phyloP scores from a whole-genome alignment of 1,140 invertebrate genomes.

The Periplaneta americana region DNA sequence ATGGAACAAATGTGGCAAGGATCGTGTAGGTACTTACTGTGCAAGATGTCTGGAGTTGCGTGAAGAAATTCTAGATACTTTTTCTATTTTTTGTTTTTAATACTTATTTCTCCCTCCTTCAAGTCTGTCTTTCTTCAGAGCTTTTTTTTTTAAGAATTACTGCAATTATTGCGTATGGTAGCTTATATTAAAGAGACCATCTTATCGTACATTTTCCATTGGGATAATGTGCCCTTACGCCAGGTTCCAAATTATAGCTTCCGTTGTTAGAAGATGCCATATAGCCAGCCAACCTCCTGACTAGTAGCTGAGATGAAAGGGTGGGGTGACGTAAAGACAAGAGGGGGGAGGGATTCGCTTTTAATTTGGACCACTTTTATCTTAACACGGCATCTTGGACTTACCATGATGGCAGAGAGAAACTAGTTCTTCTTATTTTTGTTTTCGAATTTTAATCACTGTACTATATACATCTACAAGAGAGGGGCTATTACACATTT shows the following conservation, averaged over 20 bases:
- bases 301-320: conserved; percentile 5
- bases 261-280: neutral
- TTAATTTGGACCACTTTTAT: conserved; percentile 17
- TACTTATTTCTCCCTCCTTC: too few relatives aligned
- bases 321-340: neutral
- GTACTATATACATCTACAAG: neutral
- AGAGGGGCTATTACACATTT: neutral
- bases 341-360: neutral
- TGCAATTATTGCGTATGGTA: neutral
- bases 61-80: neutral
- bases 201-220: conserved; percentile 11
- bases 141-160: neutral
- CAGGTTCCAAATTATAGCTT: conserved; percentile 6
- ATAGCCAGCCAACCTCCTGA: neutral
- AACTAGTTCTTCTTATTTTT: neutral
- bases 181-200: conserved; percentile 5
- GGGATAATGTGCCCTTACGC: conserved; percentile 6
- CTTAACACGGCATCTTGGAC: conserved; percentile 11
- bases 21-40: too few relatives aligned
- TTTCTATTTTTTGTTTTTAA: neutral
- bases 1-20: too few relatives aligned
- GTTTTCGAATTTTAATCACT: neutral
- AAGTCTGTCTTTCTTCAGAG: neutral
- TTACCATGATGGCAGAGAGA: neutral
- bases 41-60: neutral